A percentile compares a stretch with the other conserved stretches of the same genome.
Conservation (phyloP, 2,888 invertebrate genomes). For the Thysanoteuthis rhombus region DNA sequence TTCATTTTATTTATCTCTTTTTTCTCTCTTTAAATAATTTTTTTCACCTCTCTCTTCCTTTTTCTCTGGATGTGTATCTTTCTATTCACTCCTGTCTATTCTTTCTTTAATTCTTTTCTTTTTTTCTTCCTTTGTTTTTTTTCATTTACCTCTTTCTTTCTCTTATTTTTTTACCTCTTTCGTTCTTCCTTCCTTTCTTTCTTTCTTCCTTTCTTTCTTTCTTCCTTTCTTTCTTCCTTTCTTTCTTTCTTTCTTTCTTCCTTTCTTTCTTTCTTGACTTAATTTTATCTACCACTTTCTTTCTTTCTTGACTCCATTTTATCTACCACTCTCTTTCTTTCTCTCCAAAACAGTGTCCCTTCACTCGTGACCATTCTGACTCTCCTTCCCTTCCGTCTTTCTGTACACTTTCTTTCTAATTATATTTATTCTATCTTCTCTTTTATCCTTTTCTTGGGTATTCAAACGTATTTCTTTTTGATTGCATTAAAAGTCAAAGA, state of each 20-base stretch:
- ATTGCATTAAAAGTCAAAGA: background rate
- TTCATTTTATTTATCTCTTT: too few species aligned
- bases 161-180: background rate
- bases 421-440: too few species aligned
- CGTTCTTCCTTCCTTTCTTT: background rate
- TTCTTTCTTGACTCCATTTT: background rate
- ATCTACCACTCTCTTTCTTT: background rate
- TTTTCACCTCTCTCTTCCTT: too few species aligned
- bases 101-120: background rate
- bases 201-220: background rate
- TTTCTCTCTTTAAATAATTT: too few species aligned
- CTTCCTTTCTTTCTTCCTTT: background rate
- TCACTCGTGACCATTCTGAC: background rate
- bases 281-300: background rate
- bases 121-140: background rate
- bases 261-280: background rate
- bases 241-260: background rate
- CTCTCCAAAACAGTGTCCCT: background rate
- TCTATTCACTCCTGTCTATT: too few species aligned
- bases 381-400: too few species aligned
- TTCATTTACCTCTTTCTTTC: background rate
- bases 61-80: too few species aligned
- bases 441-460: background rate
- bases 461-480: background rate
- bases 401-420: too few species aligned